A percentile compares a stretch with the other conserved stretches of the same genome.
Evolutionary conservation across 2,113 vertebrate genomes (phyloP).

Genomic region (Phyllostomus discolor): DNA sequence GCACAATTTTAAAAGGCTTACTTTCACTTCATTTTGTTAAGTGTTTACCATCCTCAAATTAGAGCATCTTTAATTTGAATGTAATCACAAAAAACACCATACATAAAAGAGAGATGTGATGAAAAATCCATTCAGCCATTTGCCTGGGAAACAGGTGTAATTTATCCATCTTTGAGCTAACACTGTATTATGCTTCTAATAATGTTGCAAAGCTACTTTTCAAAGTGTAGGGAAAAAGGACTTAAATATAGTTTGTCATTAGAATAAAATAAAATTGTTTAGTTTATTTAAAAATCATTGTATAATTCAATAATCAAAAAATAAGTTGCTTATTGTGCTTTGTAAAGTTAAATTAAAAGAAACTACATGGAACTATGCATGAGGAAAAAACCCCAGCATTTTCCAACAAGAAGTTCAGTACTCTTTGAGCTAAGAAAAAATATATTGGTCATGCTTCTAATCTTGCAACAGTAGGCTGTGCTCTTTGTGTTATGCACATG

Average conservation of each 20-base stretch:
- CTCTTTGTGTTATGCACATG: neutral
- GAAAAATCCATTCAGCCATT: neutral
- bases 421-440: neutral
- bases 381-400: neutral
- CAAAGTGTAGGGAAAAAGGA: neutral
- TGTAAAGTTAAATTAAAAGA: neutral
- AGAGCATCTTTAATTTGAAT: neutral
- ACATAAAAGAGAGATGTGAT: neutral
- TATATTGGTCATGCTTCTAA: neutral
- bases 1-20: neutral
- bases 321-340: neutral
- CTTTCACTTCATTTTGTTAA: neutral
- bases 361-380: neutral
- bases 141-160: neutral
- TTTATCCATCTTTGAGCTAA: neutral
- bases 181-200: neutral
- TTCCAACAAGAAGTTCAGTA: neutral
- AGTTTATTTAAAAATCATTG: neutral
- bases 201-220: neutral
- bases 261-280: constrained; percentile 16
- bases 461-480: neutral
- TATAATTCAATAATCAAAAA: neutral
- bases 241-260: neutral
- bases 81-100: neutral
- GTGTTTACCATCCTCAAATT: neutral